Base-by-base conservation (phyloP, 2,113 vertebrate genomes). In the Bubo bubo region DNA sequence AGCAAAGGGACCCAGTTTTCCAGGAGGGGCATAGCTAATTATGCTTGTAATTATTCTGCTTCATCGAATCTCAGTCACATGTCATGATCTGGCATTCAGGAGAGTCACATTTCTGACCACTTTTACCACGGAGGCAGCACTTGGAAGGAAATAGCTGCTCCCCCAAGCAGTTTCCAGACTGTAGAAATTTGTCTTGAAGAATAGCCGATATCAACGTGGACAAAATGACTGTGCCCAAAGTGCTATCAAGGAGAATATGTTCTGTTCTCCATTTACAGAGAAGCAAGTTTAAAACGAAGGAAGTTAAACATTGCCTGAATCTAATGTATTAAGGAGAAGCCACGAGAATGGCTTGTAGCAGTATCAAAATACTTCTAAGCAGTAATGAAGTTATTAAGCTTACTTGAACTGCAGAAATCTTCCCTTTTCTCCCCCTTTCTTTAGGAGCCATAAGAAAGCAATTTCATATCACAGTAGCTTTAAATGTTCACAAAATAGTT, bases 21-120 rank as follows among this genome's bases (percentile, higher is more conserved):
- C 81, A 90, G 39, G 60, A 89, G 58, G 15, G 53, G 20, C 62
- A 70, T 5, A 93, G 71, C 59, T 93, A 90, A 94, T 93, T 90
- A 93, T 70, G 81, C 71, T 41, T 63, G n/a, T 88, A 94, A 93
- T 95, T 91, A 71, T 55, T 66, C 84, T 91, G 14, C 71, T 88
- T 77, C 62, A 76, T 91, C 58, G 73, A 73, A 80, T 67, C 63
- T 87, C 84, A 62, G 86, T 95, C 86, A 90, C 87, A 79, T 72
- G 81, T 66, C 71, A 79, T 21, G 71, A 66, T 71, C 63, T 80
- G 71, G 86, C 77, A 80, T 83, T 96, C 59, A 73, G 89, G 50
- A 70, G 37, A 83, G 74, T 96, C 93, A 95, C 87, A 86, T 80
- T 97, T 93, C 85, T 91, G 74, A 93, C 87, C 93, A 59, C 89